Percentiles rank a stretch among this genome's conserved stretches.
Evolutionary conservation across 2,113 vertebrate species (phyloP).

Genomic region (Puma concolor): DNA sequence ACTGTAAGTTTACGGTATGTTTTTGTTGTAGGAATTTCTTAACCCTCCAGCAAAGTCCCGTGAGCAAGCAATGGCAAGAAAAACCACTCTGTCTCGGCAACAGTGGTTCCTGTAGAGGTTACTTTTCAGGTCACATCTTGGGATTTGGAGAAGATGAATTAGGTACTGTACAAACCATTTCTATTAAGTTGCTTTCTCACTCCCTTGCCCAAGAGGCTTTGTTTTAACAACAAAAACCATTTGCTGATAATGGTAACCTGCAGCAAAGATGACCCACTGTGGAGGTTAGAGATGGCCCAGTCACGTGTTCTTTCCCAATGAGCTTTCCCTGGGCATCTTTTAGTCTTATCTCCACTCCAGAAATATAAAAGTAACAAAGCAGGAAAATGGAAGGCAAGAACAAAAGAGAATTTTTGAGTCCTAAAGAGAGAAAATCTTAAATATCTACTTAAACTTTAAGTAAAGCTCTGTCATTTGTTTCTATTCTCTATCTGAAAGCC

Average conservation of each 20-base stretch:
- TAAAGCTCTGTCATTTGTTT: not conserved
- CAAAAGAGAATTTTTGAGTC: not conserved
- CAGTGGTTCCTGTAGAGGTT: slow-evolving; percentile 91
- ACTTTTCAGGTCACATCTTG: slow-evolving; percentile 93
- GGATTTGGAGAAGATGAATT: slow-evolving; percentile 99
- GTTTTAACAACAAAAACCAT: too few species aligned
- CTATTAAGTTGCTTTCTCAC: not conserved
- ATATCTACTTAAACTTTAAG: not conserved
- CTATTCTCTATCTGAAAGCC: not conserved
- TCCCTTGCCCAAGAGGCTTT: not conserved
- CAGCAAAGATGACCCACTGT: not conserved
- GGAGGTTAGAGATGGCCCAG: not conserved
- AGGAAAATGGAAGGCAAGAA: not conserved
- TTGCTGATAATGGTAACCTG: not conserved
- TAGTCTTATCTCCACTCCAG: not conserved
- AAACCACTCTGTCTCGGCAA: slow-evolving; percentile 95
- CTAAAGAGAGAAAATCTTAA: not conserved
- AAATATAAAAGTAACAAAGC: slow-evolving; percentile 20
- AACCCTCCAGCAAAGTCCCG: slow-evolving; percentile 93
- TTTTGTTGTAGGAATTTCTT: slow-evolving; percentile 93
- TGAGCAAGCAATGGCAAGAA: slow-evolving; percentile 95
- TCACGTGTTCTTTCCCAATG: not conserved
- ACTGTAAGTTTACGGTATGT: slow-evolving; percentile 76
- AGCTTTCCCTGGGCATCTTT: not conserved
- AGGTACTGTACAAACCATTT: slow-evolving; percentile 85